A percentile compares a stretch with the other conserved stretches of the same genome.
These are phyloP conservation scores for Trissoscelio sp. DNA, from an alignment of 2,888 invertebrate species.

Conservation along the genomic window DNA sequence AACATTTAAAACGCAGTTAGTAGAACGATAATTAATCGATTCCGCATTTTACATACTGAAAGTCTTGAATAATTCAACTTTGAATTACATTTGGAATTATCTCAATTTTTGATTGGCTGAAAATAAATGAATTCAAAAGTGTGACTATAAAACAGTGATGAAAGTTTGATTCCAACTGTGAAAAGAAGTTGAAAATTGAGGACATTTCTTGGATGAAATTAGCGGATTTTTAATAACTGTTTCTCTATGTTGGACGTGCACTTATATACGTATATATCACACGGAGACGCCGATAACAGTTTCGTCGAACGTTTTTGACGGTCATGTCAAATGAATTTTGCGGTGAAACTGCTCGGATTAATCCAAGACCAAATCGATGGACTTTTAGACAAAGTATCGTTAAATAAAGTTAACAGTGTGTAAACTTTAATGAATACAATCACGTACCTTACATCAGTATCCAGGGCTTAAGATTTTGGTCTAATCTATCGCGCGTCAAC, in stretches of 20 bases:
- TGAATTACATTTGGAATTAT: slow-evolving; percentile 12
- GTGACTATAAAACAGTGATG: too few species aligned
- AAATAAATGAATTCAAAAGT: neutral
- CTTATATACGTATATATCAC: slow-evolving; percentile 57
- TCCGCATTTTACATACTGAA: slow-evolving; percentile 20
- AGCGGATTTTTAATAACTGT: slow-evolving; percentile 66
- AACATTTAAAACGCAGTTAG: slow-evolving; percentile 28
- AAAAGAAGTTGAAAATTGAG: neutral
- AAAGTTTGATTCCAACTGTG: slow-evolving; percentile 9
- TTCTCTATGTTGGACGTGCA: slow-evolving; percentile 63
- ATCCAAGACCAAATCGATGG: slow-evolving; percentile 60
- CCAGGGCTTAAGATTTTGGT: slow-evolving; percentile 68
- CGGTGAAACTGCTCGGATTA: slow-evolving; percentile 14
- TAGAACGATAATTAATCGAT: slow-evolving; percentile 41
- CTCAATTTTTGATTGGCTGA: neutral
- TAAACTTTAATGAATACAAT: slow-evolving; percentile 50
- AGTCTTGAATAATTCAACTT: neutral
- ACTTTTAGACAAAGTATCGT: slow-evolving; percentile 61
- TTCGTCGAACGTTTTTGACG: slow-evolving; percentile 26
- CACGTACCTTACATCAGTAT: slow-evolving; percentile 66
- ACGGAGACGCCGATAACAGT: slow-evolving; percentile 28
- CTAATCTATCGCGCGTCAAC: slow-evolving; percentile 58
- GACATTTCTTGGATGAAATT: slow-evolving; percentile 21
- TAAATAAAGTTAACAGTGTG: slow-evolving; percentile 41
- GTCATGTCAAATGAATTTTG: neutral